Conservation (phyloP, 2,113 vertebrate species). For the Crypturellus undulatus region DNA sequence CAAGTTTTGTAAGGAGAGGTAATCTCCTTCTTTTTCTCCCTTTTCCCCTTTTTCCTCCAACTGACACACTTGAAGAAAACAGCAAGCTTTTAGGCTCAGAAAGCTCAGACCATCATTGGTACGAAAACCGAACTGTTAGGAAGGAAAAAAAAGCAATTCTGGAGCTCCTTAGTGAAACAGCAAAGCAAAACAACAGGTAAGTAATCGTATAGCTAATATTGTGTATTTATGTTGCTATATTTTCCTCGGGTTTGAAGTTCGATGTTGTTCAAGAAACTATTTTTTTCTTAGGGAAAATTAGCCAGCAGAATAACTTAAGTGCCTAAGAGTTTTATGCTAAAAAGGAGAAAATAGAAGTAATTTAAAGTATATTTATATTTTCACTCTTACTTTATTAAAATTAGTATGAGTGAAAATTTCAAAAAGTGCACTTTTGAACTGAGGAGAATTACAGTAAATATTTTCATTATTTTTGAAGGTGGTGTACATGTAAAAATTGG, state of each 20-base stretch:
- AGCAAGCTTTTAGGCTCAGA: conserved; percentile 6
- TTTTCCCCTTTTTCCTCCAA: neutral
- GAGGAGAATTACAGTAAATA: neutral
- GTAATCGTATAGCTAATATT: conserved; percentile 1
- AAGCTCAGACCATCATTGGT: conserved; percentile 14
- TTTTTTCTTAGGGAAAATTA: neutral
- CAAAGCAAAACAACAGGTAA: neutral
- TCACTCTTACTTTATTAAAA: neutral
- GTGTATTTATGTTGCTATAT: neutral
- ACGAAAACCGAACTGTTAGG: neutral
- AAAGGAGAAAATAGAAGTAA: neutral
- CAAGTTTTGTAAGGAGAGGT: conserved; percentile 29
- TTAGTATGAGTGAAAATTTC: neutral
- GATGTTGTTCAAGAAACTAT: neutral
- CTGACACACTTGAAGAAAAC: neutral
- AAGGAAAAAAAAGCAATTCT: neutral
- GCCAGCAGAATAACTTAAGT: neutral
- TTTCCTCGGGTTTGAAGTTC: neutral
- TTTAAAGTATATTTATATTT: neutral
- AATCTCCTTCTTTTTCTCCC: neutral
- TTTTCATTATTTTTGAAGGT: neutral
- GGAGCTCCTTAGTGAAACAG: conserved; percentile 3
- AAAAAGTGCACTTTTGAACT: neutral
- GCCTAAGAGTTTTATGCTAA: neutral
- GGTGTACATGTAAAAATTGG: neutral